Evolutionary conservation across 2,888 invertebrate genomes (phyloP).

Genomic region (Orthonychiurus folsomi): DNA sequence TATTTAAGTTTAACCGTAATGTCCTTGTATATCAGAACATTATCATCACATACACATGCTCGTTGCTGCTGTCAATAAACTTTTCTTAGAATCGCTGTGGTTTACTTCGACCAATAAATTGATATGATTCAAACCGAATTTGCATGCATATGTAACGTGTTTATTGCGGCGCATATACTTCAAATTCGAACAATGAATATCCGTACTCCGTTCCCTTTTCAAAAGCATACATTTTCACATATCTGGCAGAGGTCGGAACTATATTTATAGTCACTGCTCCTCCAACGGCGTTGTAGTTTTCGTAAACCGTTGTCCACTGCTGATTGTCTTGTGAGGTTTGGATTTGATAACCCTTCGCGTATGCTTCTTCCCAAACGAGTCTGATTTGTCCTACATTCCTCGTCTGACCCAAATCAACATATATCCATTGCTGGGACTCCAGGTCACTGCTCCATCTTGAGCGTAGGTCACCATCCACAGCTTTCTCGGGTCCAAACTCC

Average conservation of each 20-base stretch:
- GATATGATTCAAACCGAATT: no score
- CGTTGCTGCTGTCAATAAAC: no score
- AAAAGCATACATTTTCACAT: constrained; percentile 27
- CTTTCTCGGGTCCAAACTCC: constrained; percentile 12
- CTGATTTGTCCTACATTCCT: constrained; percentile 16
- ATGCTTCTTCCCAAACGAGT: constrained; percentile 27
- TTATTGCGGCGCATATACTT: constrained; percentile 24
- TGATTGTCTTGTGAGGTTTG: constrained; percentile 22
- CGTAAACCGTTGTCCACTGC: constrained; percentile 25
- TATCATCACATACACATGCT: no score
- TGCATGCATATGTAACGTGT: no score
- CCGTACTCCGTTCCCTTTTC: constrained; percentile 21
- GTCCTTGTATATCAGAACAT: no score
- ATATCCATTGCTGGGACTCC: constrained; percentile 24
- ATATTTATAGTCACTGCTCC: constrained; percentile 17
- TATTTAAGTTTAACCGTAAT: no score
- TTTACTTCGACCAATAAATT: no score
- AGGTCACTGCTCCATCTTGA: constrained; percentile 22
- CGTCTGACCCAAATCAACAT: constrained; percentile 23
- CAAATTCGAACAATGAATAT: constrained; percentile 25
- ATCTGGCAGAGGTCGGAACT: constrained; percentile 16
- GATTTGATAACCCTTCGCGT: constrained; percentile 26
- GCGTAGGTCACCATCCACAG: constrained; percentile 20
- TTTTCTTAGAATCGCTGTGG: no score
- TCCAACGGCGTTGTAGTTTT: constrained; percentile 24